Evolutionary conservation across 2,797 vertebrate genomes (phyloP).

Genomic region (Macroramphosus scolopax): DNA sequence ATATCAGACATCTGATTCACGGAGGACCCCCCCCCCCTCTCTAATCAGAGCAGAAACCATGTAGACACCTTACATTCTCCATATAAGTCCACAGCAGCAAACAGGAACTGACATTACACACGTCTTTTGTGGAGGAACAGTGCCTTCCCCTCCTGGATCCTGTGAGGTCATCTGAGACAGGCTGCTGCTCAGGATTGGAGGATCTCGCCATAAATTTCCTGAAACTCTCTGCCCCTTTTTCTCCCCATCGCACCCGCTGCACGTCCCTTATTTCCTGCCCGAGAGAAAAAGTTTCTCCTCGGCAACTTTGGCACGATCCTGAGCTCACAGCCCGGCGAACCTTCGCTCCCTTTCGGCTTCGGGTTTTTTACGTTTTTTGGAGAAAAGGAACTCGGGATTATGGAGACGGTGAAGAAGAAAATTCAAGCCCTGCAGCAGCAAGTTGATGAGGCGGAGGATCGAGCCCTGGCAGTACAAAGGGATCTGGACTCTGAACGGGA

Average conservation of each 20-base stretch:
- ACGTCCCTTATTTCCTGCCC: constrained; percentile 69
- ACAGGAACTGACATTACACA: constrained; percentile 28
- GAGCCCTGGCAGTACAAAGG: constrained; percentile 82
- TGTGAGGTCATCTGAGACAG: constrained; percentile 75
- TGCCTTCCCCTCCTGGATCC: constrained; percentile 64
- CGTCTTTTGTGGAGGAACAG: constrained; percentile 49
- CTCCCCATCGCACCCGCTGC: constrained; percentile 31
- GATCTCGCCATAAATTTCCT: constrained; percentile 75
- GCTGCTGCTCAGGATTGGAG: constrained; percentile 74
- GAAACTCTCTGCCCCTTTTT: constrained; percentile 65
- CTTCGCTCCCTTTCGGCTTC: too few relatives aligned
- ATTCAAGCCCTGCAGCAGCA: constrained; percentile 89
- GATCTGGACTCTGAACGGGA: constrained; percentile 86
- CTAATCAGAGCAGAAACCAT: constrained; percentile 31
- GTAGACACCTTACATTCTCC: constrained; percentile 55
- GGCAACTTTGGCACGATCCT: too few relatives aligned
- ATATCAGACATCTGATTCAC: background rate
- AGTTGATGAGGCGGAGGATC: constrained; percentile 89
- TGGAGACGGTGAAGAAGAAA: constrained; percentile 92
- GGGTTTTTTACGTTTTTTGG: too few relatives aligned
- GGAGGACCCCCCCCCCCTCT: background rate
- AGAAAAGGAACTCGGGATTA: constrained; percentile 23
- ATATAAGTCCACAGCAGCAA: constrained; percentile 65
- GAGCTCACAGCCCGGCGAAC: too few relatives aligned
- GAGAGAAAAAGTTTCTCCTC: constrained; percentile 25